phyloP scores from a whole-genome alignment of 2,113 vertebrate species.

The Oreotrochilus melanogaster region DNA sequence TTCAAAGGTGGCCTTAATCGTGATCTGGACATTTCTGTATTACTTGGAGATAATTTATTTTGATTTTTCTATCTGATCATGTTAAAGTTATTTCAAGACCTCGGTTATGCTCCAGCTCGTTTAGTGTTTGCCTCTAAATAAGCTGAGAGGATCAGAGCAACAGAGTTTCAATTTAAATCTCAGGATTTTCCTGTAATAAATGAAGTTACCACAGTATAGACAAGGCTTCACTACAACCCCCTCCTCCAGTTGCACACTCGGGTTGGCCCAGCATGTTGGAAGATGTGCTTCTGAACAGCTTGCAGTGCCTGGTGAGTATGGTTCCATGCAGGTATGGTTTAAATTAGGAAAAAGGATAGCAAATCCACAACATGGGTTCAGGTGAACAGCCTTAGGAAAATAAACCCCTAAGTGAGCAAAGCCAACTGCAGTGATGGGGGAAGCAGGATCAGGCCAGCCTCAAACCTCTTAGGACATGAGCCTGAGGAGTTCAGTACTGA shows the following conservation, averaged over 20 bases:
- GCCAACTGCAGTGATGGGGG: not conserved
- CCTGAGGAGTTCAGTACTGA: not conserved
- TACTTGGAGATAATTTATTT: not conserved
- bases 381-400: not conserved
- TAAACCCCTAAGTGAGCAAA: not conserved
- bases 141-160: not conserved
- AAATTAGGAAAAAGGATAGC: not conserved
- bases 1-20: not conserved
- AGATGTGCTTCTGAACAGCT: not conserved
- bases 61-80: not conserved
- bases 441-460: not conserved
- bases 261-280: rapidly evolving
- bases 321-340: rapidly evolving
- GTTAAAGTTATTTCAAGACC: not conserved
- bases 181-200: not conserved
- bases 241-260: not conserved
- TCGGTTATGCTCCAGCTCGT: not conserved
- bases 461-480: not conserved
- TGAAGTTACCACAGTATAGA: not conserved
- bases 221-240: not conserved
- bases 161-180: not conserved
- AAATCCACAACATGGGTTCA: not conserved
- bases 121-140: not conserved
- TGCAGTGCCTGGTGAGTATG: not conserved
- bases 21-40: not conserved